phyloP scores from a whole-genome alignment of 1,140 invertebrate species.

The Trichomalopsis sarcophagae region DNA sequence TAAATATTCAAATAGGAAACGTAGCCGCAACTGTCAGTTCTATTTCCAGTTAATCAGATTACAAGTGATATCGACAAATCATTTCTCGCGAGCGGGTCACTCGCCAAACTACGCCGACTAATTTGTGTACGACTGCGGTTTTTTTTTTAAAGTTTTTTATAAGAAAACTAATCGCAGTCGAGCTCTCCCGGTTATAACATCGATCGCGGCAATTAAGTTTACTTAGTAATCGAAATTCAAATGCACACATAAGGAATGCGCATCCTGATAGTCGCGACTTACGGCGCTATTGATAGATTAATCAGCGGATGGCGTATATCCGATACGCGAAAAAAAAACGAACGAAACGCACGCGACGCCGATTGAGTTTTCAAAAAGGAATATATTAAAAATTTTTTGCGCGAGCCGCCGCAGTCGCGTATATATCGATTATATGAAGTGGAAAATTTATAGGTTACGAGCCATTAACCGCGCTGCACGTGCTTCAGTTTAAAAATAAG shows the following conservation, averaged over 20 bases:
- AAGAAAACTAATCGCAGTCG: too few species aligned
- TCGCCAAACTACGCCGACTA: neutral
- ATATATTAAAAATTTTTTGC: conserved; percentile 42
- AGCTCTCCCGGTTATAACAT: neutral
- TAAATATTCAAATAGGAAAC: neutral
- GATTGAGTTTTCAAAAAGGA: conserved; percentile 13
- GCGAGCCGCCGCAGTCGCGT: neutral
- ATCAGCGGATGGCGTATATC: neutral
- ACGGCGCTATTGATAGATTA: neutral
- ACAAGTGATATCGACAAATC: neutral
- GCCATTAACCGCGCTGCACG: conserved; percentile 44
- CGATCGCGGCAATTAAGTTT: neutral
- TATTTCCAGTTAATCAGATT: neutral
- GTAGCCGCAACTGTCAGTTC: neutral
- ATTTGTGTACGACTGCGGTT: neutral
- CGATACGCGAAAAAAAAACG: neutral
- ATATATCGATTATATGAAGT: conserved; percentile 34
- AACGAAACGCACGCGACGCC: neutral
- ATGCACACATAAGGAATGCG: neutral
- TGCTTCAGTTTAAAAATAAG: conserved; percentile 45
- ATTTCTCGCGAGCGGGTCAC: neutral
- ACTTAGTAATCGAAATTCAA: neutral
- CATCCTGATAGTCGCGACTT: neutral
- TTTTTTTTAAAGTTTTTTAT: neutral
- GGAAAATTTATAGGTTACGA: conserved; percentile 51